Conservation (phyloP, 2,113 vertebrate genomes). For the Falcunculus frontatus region DNA sequence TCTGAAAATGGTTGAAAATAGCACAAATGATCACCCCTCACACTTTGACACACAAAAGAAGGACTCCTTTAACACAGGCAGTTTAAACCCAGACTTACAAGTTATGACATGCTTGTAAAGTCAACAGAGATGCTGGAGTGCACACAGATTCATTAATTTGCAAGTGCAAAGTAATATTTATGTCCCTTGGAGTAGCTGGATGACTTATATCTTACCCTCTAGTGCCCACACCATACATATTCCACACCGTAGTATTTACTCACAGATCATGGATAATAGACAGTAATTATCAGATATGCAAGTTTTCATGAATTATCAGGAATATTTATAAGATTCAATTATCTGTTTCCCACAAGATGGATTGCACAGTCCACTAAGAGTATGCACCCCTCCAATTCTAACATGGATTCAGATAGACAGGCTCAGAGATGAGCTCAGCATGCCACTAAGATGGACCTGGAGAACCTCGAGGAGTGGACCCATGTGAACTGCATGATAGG, state of each 20-base stretch:
- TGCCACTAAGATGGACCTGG: background rate
- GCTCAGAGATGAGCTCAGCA: background rate
- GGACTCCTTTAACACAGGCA: background rate
- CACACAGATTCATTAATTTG: background rate
- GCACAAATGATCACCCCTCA: background rate
- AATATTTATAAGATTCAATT: background rate
- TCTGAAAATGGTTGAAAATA: slow-evolving; percentile 1
- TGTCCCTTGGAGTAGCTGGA: background rate
- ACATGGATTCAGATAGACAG: rapidly evolving
- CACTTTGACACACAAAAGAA: background rate
- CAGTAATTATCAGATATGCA: background rate
- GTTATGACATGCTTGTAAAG: background rate
- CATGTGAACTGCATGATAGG: rapidly evolving
- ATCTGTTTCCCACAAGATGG: background rate
- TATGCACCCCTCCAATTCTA: background rate
- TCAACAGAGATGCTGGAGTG: background rate
- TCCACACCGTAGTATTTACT: background rate
- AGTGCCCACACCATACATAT: background rate
- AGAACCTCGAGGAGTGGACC: background rate
- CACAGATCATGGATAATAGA: background rate
- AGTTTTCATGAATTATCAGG: background rate
- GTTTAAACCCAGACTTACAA: background rate
- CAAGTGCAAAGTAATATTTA: background rate
- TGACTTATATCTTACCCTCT: background rate
- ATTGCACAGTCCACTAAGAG: background rate